Evolutionary conservation across 2,113 vertebrate species (phyloP), one percentile per base, ranked within the genome.

Genomic region (Callospermophilus lateralis): DNA sequence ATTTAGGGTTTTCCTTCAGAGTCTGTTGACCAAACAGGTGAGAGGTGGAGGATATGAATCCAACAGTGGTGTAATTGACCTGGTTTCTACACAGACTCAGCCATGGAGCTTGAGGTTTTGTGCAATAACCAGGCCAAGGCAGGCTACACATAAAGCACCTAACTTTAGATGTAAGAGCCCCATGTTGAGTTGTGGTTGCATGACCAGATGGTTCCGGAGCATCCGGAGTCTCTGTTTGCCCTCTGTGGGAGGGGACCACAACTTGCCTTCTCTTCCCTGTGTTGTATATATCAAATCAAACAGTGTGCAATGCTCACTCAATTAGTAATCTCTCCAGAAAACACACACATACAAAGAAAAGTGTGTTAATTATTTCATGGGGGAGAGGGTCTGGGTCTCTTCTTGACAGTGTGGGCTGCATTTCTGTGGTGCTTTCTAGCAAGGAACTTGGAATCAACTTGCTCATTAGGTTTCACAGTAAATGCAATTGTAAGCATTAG

Each of bases 181-280:
- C 24, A 0, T 2, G 2, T 4, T 76, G 42, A 39, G 19, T 9
- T 70, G 24, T 37, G 24, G 20, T 22, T 32, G 53, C 6, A 19
- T 0, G 26, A 63, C 24, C 32, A 53, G 55, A n/a, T 0, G 11
- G 34, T 37, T 37, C 45, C 79, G 70, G 81, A 45, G 28, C 53
- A 8, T 34, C 32, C 6, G 24, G 37, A 34, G n/a, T 65, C 48
- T 83, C 87, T 8, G 51, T n/a, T 45, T 84, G 8, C 28, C 37
- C 4, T 55, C 78, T 30, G 4, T 3, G 51, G 67, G 39, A 88
- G 26, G 77, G 48, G n/a, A 42, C 84, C 19, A 24, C 20, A 55
- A 55, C 61, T 61, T 51, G 51, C 42, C 63, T n/a, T 51, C 61
- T 92, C 84, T 42, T 30, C 26, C 65, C 13, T 61, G 28, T 11